These are phyloP conservation scores for Orchesella cincta DNA, from an alignment of 1,140 invertebrate species.

Conservation along the genomic window DNA sequence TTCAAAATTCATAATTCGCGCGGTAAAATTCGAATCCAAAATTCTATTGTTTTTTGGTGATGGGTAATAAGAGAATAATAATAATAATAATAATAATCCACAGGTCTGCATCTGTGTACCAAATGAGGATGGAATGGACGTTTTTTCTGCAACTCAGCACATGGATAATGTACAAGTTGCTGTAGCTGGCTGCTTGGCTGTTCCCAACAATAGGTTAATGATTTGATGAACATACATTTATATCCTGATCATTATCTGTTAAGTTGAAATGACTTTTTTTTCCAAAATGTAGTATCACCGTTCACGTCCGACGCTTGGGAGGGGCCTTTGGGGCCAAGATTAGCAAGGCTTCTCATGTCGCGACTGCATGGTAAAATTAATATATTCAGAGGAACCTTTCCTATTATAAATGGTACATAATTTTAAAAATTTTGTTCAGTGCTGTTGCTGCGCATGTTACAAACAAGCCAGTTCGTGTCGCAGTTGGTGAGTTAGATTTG, in stretches of 20 bases:
- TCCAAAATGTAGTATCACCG: conserved; percentile 44
- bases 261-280: conserved; percentile 20
- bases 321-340: conserved; percentile 56
- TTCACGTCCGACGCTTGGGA: conserved; percentile 52
- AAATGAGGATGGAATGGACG: conserved; percentile 67
- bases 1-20: too few relatives aligned
- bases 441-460: conserved; percentile 66
- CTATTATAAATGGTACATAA: too few relatives aligned
- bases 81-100: neutral
- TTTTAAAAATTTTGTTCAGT: too few relatives aligned
- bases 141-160: conserved; percentile 62
- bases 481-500: conserved; percentile 65
- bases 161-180: conserved; percentile 48
- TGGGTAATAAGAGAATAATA: too few relatives aligned
- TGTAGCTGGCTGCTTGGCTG: conserved; percentile 45
- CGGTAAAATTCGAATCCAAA: neutral
- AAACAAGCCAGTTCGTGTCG: conserved; percentile 66
- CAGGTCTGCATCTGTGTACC: conserved; percentile 64
- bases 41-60: too few relatives aligned
- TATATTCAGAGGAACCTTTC: too few relatives aligned
- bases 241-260: neutral
- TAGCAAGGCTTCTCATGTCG: conserved; percentile 32
- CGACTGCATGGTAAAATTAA: conserved; percentile 35
- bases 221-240: neutral
- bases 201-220: conserved; percentile 52